These are phyloP conservation scores for Drosophila elegans DNA, from an alignment of 1,140 invertebrate species.

Conservation along the genomic window DNA sequence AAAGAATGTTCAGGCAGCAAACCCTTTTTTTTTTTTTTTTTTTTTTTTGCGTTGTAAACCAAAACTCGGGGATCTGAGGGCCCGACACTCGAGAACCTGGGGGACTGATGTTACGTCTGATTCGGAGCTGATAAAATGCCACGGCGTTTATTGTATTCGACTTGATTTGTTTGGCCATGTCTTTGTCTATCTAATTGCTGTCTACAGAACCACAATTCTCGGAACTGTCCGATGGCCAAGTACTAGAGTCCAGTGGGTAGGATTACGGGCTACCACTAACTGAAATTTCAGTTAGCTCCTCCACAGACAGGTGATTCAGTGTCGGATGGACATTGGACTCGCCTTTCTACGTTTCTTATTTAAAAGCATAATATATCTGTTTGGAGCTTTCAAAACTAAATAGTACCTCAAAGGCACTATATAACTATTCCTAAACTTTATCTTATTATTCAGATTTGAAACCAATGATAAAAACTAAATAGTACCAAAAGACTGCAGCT, in stretches of 20 bases:
- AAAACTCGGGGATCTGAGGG: conserved; percentile 39
- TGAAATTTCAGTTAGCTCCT: conserved; percentile 24
- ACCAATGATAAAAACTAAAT: too few relatives aligned
- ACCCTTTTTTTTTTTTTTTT: conserved; percentile 21
- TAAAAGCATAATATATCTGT: too few relatives aligned
- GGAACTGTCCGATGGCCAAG: conserved; percentile 36
- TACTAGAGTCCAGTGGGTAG: conserved; percentile 30
- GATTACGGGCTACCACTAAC: conserved; percentile 37
- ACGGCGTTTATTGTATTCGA: conserved; percentile 35
- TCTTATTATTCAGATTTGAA: too few relatives aligned
- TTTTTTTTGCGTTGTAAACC: conserved; percentile 44
- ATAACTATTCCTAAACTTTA: too few relatives aligned
- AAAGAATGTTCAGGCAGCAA: conserved; percentile 35
- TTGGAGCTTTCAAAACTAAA: too few relatives aligned
- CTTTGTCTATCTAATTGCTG: conserved; percentile 47
- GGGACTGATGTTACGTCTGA: conserved; percentile 43
- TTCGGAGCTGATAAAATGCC: conserved; percentile 62
- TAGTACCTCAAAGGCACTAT: too few relatives aligned
- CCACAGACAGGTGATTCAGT: conserved; percentile 2
- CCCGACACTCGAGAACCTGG: conserved; percentile 45
- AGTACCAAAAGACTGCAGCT: too few relatives aligned
- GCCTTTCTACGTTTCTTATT: neutral
- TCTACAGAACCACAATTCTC: conserved; percentile 18
- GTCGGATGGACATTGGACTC: neutral
- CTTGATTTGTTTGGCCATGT: conserved; percentile 47